phyloP scores from a whole-genome alignment of 2,797 vertebrate genomes.

The Tadarida brasiliensis region DNA sequence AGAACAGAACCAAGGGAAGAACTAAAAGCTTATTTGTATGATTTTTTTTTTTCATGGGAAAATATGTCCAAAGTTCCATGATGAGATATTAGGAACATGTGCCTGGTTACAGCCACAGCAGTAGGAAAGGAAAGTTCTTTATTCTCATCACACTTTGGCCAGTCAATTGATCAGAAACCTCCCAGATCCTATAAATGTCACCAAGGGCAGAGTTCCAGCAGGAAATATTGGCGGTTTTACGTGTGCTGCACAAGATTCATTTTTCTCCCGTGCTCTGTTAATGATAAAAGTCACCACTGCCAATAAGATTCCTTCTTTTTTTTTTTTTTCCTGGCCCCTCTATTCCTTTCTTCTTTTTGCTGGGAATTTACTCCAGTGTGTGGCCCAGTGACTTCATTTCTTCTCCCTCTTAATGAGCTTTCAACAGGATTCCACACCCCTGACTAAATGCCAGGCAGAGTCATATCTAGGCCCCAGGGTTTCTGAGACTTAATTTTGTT shows the following conservation, averaged over 20 bases:
- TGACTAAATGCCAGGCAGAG: slow-evolving; percentile 2
- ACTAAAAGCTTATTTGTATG: slow-evolving; percentile 9
- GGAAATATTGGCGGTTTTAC: neutral
- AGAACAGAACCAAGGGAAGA: neutral
- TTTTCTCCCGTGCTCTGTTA: neutral
- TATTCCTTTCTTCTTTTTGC: slow-evolving; percentile 5
- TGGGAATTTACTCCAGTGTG: slow-evolving; percentile 14
- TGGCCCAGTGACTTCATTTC: slow-evolving; percentile 44
- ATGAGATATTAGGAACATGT: slow-evolving; percentile 6
- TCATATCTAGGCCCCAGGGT: neutral
- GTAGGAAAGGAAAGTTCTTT: slow-evolving; percentile 8
- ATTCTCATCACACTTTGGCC: neutral
- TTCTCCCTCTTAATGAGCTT: slow-evolving; percentile 15
- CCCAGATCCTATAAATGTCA: neutral
- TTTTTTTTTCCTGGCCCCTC: neutral
- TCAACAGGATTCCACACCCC: neutral
- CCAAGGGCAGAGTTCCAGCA: neutral
- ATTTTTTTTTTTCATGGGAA: neutral
- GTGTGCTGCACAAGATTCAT: neutral
- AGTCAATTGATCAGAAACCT: slow-evolving; percentile 8
- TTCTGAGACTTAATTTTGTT: slow-evolving; percentile 43
- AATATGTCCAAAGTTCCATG: neutral
- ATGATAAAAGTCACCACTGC: neutral
- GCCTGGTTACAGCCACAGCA: neutral
- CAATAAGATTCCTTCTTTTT: neutral